Base-by-base conservation (phyloP, 2,797 vertebrate species). In the Malacoraja senta region DNA sequence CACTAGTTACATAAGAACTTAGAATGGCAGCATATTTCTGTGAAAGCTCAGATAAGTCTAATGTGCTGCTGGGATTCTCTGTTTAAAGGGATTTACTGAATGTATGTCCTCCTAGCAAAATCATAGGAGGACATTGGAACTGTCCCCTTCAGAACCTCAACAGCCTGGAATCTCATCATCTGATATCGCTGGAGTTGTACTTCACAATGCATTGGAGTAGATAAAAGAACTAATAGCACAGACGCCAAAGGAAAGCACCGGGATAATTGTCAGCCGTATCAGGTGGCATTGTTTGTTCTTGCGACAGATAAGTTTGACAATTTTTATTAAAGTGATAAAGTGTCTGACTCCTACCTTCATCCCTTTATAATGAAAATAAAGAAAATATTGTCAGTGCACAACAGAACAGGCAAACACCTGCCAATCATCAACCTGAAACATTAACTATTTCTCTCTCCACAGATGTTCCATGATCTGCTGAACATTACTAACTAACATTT, bases 241-340 rank as follows among this genome's bases (percentile, higher is more conserved):
- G 63, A 65, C 8, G 1, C 65, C 65, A 68, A 68, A 17, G 65
- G 10, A 68, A 68, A 68, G 65, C 65, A 68, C 65, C 65, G 17
- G 65, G 17, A 32, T 77, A n/a, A 10, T 77, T 77, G 74, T 77
- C 6, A n/a, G 74, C 9, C n/a, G 29, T n/a, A 9, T 77, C 26
- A 76, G 26, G 74, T 17, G 9, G 9, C 65, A 68, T 68, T 68
- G 65, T 77, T 77, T 77, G 74, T 10, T 77, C n/a, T 77, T n/a
- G 74, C 74, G 2, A 9, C 74, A 77, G 74, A 32, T 77, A 29
- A 65, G 15, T 65, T 88, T 88, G 61, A 88, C 84, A 88, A 83
- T 88, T 88, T 68, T 83, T 53, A 58, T 83, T 58, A 83, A 83
- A 83, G 44, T 83, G 80, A 10, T 83, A 53, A 81, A 81, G 21